phyloP scores from a whole-genome alignment of 2,113 vertebrate genomes.

The Psilopogon haemacephalus region DNA sequence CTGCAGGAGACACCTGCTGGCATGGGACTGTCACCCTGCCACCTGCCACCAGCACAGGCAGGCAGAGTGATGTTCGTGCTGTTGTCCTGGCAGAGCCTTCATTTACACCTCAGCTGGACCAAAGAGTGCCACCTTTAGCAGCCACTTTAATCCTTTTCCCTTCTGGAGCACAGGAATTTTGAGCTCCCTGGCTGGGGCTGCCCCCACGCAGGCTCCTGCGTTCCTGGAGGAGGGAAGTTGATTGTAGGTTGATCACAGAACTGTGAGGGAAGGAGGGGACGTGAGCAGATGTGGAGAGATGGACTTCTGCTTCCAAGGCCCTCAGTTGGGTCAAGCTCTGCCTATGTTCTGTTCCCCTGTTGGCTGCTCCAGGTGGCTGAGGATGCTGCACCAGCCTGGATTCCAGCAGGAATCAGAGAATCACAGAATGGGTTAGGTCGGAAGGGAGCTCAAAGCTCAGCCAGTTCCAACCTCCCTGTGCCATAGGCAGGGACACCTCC shows the following conservation, averaged over 20 bases:
- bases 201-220: background rate
- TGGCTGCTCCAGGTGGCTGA: background rate
- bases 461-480: too few relatives aligned
- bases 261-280: background rate
- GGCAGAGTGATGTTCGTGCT: background rate
- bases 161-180: background rate
- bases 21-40: background rate
- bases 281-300: background rate
- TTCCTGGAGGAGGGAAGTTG: background rate
- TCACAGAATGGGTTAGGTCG: too few relatives aligned
- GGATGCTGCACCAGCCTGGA: background rate
- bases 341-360: background rate
- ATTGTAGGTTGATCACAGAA: too few relatives aligned
- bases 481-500: too few relatives aligned
- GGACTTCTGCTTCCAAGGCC: background rate
- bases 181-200: background rate
- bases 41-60: background rate
- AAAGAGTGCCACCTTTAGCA: background rate
- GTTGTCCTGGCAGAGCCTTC: background rate
- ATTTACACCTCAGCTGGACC: constrained; percentile 23
- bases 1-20: accelerated
- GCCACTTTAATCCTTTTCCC: constrained; percentile 13
- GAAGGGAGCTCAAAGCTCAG: too few relatives aligned
- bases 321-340: background rate
- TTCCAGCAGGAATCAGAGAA: background rate